A percentile compares a stretch with the other conserved stretches of the same genome.
phyloP scores from a whole-genome alignment of 2,797 vertebrate genomes.

The Otus scops region DNA sequence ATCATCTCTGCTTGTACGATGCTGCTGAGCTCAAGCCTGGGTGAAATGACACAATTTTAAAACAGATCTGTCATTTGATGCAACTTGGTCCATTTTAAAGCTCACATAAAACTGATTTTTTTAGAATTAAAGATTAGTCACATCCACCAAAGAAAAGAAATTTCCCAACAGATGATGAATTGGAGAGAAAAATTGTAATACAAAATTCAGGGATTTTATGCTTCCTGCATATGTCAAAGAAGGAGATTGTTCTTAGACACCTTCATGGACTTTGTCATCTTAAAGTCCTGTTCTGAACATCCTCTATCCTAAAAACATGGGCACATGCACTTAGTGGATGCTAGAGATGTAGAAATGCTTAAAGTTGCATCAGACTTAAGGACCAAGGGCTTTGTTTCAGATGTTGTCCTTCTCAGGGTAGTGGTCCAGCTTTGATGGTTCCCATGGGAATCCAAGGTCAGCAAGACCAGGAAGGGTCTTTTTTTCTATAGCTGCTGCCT shows the following conservation, averaged over 20 bases:
- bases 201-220: neutral
- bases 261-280: neutral
- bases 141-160: neutral
- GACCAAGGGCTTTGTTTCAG: neutral
- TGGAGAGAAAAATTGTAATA: neutral
- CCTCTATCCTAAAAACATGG: neutral
- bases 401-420: neutral
- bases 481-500: neutral
- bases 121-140: neutral
- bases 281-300: neutral
- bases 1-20: neutral
- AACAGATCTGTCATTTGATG: neutral
- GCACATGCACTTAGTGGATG: neutral
- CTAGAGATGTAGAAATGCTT: neutral
- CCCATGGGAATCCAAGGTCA: neutral
- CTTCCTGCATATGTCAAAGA: neutral
- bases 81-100: neutral
- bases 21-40: neutral
- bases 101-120: neutral
- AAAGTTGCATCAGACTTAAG: neutral
- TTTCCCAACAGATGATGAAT: neutral
- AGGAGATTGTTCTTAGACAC: neutral
- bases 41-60: neutral
- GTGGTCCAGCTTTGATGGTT: neutral
- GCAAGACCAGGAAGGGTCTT: neutral